A percentile compares a stretch with the other conserved stretches of the same genome.
Conservation (phyloP, 2,113 vertebrate genomes). For the Leptobrachium leishanense region DNA sequence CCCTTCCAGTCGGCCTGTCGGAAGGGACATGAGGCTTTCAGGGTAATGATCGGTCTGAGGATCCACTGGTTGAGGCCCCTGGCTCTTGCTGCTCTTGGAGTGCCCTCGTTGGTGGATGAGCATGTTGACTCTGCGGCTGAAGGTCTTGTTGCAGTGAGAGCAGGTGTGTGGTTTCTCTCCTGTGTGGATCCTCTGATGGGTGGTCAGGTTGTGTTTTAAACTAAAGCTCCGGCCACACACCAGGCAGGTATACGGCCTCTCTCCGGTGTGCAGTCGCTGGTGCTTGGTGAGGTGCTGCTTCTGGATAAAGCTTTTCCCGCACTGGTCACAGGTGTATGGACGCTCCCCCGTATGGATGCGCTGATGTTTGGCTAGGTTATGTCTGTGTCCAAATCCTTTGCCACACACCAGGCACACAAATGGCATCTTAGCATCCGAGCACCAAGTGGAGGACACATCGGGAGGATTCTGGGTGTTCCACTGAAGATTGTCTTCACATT, state of each 20-base stretch:
- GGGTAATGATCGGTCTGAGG: neutral
- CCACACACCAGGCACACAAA: slow-evolving; percentile 47
- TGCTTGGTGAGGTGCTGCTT: slow-evolving; percentile 71
- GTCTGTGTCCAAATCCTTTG: slow-evolving; percentile 70
- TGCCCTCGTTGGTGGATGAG: slow-evolving; percentile 57
- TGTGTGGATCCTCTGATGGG: slow-evolving; percentile 64
- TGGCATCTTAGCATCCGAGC: neutral
- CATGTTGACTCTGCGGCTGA: slow-evolving; percentile 65
- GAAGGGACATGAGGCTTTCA: neutral
- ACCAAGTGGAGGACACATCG: too few relatives aligned
- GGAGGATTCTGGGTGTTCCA: neutral
- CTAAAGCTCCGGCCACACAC: slow-evolving; percentile 76
- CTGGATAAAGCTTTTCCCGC: slow-evolving; percentile 70
- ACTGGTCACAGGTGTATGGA: slow-evolving; percentile 67
- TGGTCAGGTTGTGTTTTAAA: slow-evolving; percentile 73
- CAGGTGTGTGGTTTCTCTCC: slow-evolving; percentile 66
- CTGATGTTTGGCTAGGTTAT: slow-evolving; percentile 71
- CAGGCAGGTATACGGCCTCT: slow-evolving; percentile 71
- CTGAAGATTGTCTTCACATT: too few relatives aligned
- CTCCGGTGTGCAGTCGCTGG: slow-evolving; percentile 65
- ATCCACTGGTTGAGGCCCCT: neutral
- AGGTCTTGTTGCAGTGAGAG: slow-evolving; percentile 61
- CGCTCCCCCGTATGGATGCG: slow-evolving; percentile 64
- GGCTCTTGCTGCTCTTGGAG: neutral
- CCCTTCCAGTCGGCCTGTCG: neutral